These are phyloP conservation scores for Solenodon paradoxus DNA, from an alignment of 2,113 vertebrate genomes.

Conservation along the genomic window DNA sequence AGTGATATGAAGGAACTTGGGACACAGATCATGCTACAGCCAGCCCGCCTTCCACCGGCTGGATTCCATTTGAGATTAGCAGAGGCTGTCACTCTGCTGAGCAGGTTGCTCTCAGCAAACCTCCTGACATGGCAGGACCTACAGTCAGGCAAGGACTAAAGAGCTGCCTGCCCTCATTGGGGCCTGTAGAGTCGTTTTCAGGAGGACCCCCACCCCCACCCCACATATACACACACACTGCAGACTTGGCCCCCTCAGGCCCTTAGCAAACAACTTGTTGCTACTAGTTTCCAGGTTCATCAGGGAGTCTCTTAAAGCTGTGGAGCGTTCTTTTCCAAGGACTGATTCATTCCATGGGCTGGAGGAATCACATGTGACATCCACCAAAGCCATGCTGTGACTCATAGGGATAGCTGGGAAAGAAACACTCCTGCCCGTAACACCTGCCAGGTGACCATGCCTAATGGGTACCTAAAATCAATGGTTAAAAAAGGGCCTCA, in stretches of 20 bases:
- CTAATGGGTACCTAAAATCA: neutral
- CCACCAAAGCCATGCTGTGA: neutral
- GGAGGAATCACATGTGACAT: neutral
- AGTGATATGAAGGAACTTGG: neutral
- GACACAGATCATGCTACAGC: neutral
- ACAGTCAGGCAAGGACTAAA: neutral
- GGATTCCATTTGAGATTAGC: neutral
- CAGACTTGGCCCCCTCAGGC: neutral
- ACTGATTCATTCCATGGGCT: slow-evolving; percentile 37
- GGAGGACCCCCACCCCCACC: neutral
- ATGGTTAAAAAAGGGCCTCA: neutral
- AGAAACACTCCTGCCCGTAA: neutral
- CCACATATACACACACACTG: no score
- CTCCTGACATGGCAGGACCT: neutral
- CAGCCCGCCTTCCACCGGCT: neutral
- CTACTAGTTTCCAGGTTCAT: slow-evolving; percentile 46
- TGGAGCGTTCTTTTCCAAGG: slow-evolving; percentile 29
- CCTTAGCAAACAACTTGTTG: neutral
- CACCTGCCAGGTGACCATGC: neutral
- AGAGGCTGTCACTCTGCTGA: neutral
- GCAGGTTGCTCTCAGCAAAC: neutral
- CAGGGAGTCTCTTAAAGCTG: slow-evolving; percentile 56
- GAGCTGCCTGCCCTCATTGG: neutral
- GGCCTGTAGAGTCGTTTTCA: neutral
- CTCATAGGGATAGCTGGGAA: slow-evolving; percentile 26